Evolutionary conservation across 2,797 vertebrate species (phyloP).

Genomic region (Crocidura indochinensis): DNA sequence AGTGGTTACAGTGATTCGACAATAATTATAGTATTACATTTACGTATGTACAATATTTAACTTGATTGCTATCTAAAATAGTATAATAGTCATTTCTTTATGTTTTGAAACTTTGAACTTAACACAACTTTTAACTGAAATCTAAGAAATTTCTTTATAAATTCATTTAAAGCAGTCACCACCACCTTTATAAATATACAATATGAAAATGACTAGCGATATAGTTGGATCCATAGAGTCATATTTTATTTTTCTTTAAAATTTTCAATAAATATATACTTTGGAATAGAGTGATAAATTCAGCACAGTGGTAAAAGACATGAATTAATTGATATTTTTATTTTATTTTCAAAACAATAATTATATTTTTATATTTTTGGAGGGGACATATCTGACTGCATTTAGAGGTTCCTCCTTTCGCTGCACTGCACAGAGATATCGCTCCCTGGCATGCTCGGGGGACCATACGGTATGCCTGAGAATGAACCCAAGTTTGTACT

Average conservation of each 20-base stretch:
- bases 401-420: no score
- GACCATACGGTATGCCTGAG: no score
- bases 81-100: conserved; percentile 15
- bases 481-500: no score
- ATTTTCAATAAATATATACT: not conserved
- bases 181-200: no score
- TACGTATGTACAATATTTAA: conserved; percentile 66
- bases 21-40: conserved; percentile 82
- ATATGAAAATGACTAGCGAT: not conserved
- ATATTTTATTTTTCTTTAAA: not conserved
- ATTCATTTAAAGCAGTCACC: no score
- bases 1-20: conserved; percentile 75
- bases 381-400: no score
- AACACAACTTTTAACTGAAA: conserved; percentile 2
- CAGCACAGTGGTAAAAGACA: not conserved
- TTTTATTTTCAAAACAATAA: not conserved
- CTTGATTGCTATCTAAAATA: conserved; percentile 58
- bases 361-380: no score
- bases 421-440: no score
- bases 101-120: not conserved
- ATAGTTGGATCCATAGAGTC: not conserved
- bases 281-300: not conserved
- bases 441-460: no score
- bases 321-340: not conserved
- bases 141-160: conserved; percentile 3